Evolutionary conservation across 2,113 vertebrate genomes (phyloP).

Genomic region (Mionectes macconnelli): DNA sequence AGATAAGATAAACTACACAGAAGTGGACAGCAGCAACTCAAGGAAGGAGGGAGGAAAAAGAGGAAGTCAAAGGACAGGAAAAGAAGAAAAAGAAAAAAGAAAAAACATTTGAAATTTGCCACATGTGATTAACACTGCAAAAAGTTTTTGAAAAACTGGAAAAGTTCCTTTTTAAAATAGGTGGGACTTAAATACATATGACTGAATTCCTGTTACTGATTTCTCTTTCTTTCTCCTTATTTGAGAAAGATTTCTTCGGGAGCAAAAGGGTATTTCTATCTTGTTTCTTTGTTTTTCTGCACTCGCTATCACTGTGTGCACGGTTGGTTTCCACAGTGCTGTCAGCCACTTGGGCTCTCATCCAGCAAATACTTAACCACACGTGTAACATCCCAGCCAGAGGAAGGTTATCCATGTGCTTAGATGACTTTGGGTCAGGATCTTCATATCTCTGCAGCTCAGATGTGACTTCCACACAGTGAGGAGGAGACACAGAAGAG

Average conservation of each 20-base stretch:
- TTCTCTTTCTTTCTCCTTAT: not conserved
- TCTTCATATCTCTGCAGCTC: not conserved
- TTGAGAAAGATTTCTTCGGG: not conserved
- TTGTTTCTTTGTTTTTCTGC: constrained; percentile 10
- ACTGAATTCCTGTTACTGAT: not conserved
- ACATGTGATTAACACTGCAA: not conserved
- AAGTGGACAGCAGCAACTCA: not conserved
- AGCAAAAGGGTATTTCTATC: not conserved
- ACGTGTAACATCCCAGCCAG: not conserved
- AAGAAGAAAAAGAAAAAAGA: not conserved
- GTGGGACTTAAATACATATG: not conserved
- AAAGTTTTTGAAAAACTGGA: not conserved
- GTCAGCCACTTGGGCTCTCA: constrained; percentile 11
- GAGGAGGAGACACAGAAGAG: not conserved
- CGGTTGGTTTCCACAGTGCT: not conserved
- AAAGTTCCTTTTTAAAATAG: not conserved
- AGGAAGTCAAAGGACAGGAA: not conserved
- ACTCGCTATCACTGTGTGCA: not conserved
- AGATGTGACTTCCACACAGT: not conserved
- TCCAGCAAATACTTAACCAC: constrained; percentile 56
- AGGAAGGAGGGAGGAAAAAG: not conserved
- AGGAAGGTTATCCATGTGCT: constrained; percentile 33
- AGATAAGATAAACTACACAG: not conserved
- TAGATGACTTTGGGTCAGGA: constrained; percentile 29
- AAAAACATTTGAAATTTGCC: not conserved